Evolutionary conservation across 2,888 invertebrate species (phyloP).

Genomic region (Drosophila koepferae): DNA sequence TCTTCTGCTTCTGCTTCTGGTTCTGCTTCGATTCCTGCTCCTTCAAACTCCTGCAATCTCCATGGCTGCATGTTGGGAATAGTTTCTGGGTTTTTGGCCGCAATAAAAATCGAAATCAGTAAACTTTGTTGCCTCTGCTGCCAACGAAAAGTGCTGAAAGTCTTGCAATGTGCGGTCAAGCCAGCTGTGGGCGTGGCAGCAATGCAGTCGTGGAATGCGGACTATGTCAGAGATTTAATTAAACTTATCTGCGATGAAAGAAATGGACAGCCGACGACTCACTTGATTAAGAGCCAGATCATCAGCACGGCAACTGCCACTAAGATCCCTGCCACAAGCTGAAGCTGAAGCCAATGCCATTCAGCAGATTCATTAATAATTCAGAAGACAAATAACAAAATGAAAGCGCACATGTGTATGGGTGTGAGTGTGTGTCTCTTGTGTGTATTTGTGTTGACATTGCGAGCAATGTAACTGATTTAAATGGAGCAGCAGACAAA

Average conservation of each 20-base stretch:
- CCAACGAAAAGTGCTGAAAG: slow-evolving; percentile 49
- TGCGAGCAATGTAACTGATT: slow-evolving; percentile 65
- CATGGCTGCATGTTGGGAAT: slow-evolving; percentile 46
- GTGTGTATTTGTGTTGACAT: slow-evolving; percentile 48
- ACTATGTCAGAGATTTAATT: slow-evolving; percentile 65
- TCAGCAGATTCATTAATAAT: slow-evolving; percentile 83
- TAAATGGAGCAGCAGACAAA: slow-evolving; percentile 67
- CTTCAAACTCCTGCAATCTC: slow-evolving; percentile 34
- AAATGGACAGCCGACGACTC: slow-evolving; percentile 18
- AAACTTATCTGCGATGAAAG: slow-evolving; percentile 63
- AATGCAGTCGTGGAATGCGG: slow-evolving; percentile 18
- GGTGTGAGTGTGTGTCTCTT: slow-evolving; percentile 15
- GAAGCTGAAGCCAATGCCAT: slow-evolving; percentile 42
- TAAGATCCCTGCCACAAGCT: slow-evolving; percentile 12
- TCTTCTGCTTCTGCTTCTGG: background rate
- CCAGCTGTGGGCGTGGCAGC: slow-evolving; percentile 28
- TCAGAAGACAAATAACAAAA: slow-evolving; percentile 82
- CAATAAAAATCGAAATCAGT: slow-evolving; percentile 75
- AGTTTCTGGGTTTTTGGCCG: slow-evolving; percentile 43
- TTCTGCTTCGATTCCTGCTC: background rate
- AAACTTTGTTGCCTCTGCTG: slow-evolving; percentile 53
- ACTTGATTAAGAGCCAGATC: slow-evolving; percentile 62
- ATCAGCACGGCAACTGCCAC: slow-evolving; percentile 32
- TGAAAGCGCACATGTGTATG: slow-evolving; percentile 34
- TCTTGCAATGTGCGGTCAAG: slow-evolving; percentile 38